Base-by-base conservation (phyloP, 1,140 invertebrate genomes). In the Macrosteles quadrilineatus region DNA sequence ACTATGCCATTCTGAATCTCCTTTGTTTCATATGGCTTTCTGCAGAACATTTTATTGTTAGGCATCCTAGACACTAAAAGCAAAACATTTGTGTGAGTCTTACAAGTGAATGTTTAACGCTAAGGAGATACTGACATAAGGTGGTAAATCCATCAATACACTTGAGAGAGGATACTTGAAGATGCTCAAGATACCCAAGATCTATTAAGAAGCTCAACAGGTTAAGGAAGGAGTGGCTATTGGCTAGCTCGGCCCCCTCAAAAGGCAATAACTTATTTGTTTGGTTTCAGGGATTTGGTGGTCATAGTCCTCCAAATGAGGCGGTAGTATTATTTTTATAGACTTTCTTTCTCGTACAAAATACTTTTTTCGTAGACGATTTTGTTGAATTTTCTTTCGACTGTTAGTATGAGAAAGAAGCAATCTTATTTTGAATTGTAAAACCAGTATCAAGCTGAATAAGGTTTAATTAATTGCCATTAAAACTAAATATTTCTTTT, bases 291-390 rank as follows among this genome's bases (percentile, higher is more conserved):
- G 84, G 83, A 80, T 86, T 83, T 82, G 83, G 81, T 85, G 83
- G 85, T 83, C 87, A 85, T 86, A 87, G 86, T 83, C 85, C 87
- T 81, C 83, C 85, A 72, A 75, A 82, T 81, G 79, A 81, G 78
- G 81, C 80, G 81, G 81, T 83, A 83, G 81, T 82, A 82, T 82
- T 78, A 77, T 77, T 70, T 76, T 78, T 78, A 73, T 74, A 73
- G 72, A 75, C 78, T 75, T 78, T 78, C 74, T 75, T 73, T 80
- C 76, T 80, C 78, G 78, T 80, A 67, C 69, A 65, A 73, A 73
- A 53, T 70, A 47, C 65, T 27, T 72, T 47, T 69, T 69, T 74
- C 43, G 73, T 74, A 73, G 73, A 67, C 64, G 63, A 73, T 43
- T 71, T 68, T 74, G 32, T 62, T 55, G 36, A 31, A 29, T 69